A percentile compares a stretch with the other conserved stretches of the same genome.
These are phyloP conservation scores for Mus minutoides DNA, from an alignment of 2,797 vertebrate genomes.

Conservation along the genomic window DNA sequence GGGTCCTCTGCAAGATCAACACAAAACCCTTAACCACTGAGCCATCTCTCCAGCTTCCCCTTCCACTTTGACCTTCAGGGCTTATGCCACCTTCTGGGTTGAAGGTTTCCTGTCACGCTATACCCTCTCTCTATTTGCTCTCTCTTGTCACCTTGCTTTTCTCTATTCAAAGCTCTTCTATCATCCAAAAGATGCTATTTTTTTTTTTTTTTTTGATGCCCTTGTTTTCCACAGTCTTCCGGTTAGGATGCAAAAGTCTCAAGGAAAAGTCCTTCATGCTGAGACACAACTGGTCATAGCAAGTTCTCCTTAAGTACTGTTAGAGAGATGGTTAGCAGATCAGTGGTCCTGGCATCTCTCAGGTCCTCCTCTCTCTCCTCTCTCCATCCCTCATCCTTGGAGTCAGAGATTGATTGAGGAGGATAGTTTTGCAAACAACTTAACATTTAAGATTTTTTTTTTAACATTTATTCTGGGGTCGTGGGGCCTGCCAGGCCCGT, in stretches of 20 bases:
- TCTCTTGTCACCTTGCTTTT: background rate
- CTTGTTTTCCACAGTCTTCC: background rate
- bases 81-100: background rate
- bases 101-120: fast-evolving
- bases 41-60: no score
- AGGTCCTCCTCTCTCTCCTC: background rate
- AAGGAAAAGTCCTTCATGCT: background rate
- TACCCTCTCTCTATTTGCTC: background rate
- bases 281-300: background rate
- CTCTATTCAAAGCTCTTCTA: background rate
- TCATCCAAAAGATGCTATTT: background rate
- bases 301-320: background rate
- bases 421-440: background rate
- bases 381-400: background rate
- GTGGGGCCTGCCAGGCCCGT: background rate
- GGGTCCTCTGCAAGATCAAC: no score
- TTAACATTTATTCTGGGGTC: background rate
- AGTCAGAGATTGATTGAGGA: background rate
- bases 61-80: background rate
- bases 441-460: background rate
- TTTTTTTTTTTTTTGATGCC: no score
- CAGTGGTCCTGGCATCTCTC: background rate
- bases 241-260: background rate
- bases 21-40: background rate
- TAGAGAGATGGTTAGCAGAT: background rate